A percentile compares a stretch with the other conserved stretches of the same genome.
Conservation (phyloP, 1,140 invertebrate species). For the Bradysia coprophila region DNA sequence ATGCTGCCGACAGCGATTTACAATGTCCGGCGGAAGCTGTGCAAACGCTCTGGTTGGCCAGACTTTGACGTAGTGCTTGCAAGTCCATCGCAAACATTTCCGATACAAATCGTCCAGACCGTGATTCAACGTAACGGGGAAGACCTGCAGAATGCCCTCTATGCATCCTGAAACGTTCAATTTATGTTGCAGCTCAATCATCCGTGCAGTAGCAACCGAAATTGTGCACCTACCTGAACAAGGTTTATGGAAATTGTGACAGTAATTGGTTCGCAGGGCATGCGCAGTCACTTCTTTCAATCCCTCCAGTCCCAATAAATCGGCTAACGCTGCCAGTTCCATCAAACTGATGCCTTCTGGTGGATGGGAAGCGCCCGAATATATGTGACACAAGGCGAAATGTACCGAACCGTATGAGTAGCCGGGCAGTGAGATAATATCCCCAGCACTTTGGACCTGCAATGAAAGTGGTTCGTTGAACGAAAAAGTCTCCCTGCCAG, state of each 20-base stretch:
- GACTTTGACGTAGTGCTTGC: conserved; percentile 61
- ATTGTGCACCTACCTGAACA: no score
- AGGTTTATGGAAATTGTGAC: conserved; percentile 53
- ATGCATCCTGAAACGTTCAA: no score
- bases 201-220: no score
- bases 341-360: conserved; percentile 68
- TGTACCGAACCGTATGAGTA: conserved; percentile 68
- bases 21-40: conserved; percentile 53
- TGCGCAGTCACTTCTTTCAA: conserved; percentile 77
- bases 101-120: conserved; percentile 73
- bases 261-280: conserved; percentile 73
- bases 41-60: conserved; percentile 78
- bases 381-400: conserved; percentile 81
- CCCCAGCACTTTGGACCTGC: conserved; percentile 60
- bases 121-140: conserved; percentile 62
- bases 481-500: no score
- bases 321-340: conserved; percentile 67
- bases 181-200: no score
- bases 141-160: conserved; percentile 60
- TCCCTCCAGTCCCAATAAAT: conserved; percentile 74
- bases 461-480: no score
- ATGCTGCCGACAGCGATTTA: conserved; percentile 66
- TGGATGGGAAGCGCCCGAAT: conserved; percentile 70
- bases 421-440: conserved; percentile 67
- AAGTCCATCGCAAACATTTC: conserved; percentile 70